Conservation (phyloP, 2,113 vertebrate species). For the Gallinago jamesoni region DNA sequence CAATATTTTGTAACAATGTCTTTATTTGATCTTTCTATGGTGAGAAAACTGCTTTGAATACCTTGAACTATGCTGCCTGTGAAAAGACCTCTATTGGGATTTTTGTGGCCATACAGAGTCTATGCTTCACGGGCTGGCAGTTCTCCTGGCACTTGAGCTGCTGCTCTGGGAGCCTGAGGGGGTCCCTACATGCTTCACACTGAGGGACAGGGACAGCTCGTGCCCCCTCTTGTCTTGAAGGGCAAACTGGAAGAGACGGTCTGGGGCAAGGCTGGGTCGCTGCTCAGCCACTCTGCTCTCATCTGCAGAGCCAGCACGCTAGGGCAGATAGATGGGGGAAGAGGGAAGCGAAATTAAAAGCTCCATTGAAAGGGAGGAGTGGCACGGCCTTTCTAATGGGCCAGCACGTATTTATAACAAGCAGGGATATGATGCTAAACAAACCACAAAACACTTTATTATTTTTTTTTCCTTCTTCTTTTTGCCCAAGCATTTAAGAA, state of each 20-base stretch:
- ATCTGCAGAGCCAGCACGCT: background rate
- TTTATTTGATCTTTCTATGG: background rate
- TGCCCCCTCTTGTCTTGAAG: background rate
- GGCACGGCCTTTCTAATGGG: background rate
- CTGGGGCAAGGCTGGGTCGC: background rate
- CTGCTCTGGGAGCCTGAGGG: background rate
- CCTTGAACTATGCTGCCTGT: background rate
- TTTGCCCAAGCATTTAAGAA: background rate
- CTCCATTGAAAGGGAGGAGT: background rate
- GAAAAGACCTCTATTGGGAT: background rate
- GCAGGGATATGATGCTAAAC: background rate
- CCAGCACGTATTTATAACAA: background rate
- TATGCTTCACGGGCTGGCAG: accelerated
- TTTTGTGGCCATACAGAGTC: background rate
- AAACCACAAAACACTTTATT: background rate
- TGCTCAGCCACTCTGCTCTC: accelerated
- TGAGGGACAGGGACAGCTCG: accelerated
- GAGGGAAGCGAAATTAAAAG: background rate
- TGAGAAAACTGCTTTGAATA: background rate
- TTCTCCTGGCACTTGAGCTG: background rate
- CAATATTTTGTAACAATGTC: background rate
- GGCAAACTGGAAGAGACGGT: background rate
- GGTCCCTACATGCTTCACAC: accelerated
- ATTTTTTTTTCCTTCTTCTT: background rate
- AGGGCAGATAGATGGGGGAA: background rate